Percentiles rank a stretch among this genome's conserved stretches.
Evolutionary conservation across 2,797 vertebrate species (phyloP).

Genomic region (Threskiornis aethiopicus): DNA sequence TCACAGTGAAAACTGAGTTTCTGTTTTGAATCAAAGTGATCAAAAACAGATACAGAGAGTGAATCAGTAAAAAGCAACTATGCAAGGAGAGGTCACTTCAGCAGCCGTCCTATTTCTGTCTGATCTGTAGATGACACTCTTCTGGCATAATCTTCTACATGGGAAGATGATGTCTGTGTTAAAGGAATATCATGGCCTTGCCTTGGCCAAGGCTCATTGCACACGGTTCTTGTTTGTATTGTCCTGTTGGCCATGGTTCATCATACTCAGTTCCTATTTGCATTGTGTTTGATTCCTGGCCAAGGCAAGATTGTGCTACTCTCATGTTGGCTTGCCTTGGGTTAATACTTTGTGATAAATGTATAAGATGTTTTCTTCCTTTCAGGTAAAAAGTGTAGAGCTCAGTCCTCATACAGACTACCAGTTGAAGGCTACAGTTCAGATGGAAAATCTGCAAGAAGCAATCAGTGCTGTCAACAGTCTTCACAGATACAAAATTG

Average conservation of each 20-base stretch:
- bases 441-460: slow-evolving; percentile 92
- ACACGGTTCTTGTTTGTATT: accelerated
- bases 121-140: background rate
- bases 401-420: slow-evolving; percentile 97
- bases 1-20: background rate
- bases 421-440: slow-evolving; percentile 90
- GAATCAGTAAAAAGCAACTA: background rate
- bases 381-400: slow-evolving; percentile 89
- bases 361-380: background rate
- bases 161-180: background rate
- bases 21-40: background rate
- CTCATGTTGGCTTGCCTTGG: background rate
- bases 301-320: background rate
- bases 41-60: background rate
- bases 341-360: background rate
- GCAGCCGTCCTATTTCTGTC: background rate
- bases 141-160: background rate
- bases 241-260: background rate
- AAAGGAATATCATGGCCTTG: background rate
- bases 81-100: background rate
- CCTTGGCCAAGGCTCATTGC: background rate
- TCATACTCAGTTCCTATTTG: background rate
- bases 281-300: background rate
- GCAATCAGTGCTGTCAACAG: slow-evolving; percentile 89
- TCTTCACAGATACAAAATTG: slow-evolving; percentile 92